These are phyloP conservation scores for Phlogophora meticulosa DNA, from an alignment of 2,888 invertebrate genomes.

Conservation along the genomic window DNA sequence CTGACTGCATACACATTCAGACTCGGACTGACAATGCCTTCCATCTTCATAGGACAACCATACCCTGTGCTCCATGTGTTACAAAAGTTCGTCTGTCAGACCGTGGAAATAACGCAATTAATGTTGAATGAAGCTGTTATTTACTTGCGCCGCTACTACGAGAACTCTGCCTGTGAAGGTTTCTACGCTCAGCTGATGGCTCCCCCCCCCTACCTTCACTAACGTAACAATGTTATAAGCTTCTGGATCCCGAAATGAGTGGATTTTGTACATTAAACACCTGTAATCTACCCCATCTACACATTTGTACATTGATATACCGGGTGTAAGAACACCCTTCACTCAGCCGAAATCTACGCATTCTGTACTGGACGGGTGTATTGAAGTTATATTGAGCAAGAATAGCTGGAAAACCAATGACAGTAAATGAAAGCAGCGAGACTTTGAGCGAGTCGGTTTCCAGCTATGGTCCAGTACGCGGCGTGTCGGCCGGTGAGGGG, in stretches of 20 bases:
- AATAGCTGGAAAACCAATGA: neutral
- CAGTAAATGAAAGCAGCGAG: too few relatives aligned
- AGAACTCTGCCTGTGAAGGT: neutral
- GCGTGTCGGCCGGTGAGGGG: neutral
- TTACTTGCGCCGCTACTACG: neutral
- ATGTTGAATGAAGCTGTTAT: neutral
- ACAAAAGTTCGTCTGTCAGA: neutral
- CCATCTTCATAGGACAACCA: neutral
- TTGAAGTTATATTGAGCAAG: neutral
- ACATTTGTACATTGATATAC: constrained; percentile 18
- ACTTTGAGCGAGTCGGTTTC: too few relatives aligned
- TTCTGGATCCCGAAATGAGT: neutral
- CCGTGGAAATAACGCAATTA: neutral
- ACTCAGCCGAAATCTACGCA: constrained; percentile 2
- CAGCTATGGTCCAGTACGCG: too few relatives aligned
- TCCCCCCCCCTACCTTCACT: neutral
- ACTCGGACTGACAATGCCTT: neutral
- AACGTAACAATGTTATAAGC: neutral
- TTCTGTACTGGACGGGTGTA: neutral
- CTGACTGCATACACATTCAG: neutral
- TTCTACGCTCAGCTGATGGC: too few relatives aligned
- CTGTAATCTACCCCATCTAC: too few relatives aligned
- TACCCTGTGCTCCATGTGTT: neutral
- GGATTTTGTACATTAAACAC: constrained; percentile 11
- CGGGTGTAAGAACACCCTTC: neutral